Evolutionary conservation across 2,888 invertebrate genomes (phyloP), one percentile per base, ranked within the genome.

Genomic region (Sclerodermus sp.): DNA sequence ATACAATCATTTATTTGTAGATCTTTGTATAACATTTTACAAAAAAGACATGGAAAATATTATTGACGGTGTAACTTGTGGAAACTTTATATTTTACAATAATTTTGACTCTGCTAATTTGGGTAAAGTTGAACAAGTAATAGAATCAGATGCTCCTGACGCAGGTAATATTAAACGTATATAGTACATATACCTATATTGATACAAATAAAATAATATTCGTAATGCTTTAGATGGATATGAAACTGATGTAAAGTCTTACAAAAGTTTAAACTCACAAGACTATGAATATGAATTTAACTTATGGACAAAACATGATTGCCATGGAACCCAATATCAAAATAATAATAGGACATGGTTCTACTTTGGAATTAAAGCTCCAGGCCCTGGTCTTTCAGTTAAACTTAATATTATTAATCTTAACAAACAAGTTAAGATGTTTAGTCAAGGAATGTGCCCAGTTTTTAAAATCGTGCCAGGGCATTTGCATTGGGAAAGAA

Each of bases 331-430:
- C 1, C 87, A 88, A 67, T 93, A 85, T 82, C 91, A 93, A 77
- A 94, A 93, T 82, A 89, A 87, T 44, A 93, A 93, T 76, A 83
- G 93, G 57, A 93, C 94, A 1, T 95, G 95, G 95, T 95, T 95
- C 79, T 89, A 92, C 78, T 95, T 95, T 79, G 93, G 91, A 8
- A 80, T 95, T 43, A 83, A 84, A 69, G 85, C 83, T 1, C 71
- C 74, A 47, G 79, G 80, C 60, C 79, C 85, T 23, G 82, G 81
- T 58, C 73, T 82, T 42, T 73, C 83, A 66, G 85, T 93, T 62
- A 89, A 89, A 77, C 81, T 95, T 58, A 93, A 93, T 77, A 82
- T 95, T 49, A 87, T 92, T 73, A 93, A 94, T 79, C 80, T 95
- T 60, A 95, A 95, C 79, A 87, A 90, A 62, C 94, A 95, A 81